Base-by-base conservation (phyloP, 2,797 vertebrate species). In the Austrolebias charrua region DNA sequence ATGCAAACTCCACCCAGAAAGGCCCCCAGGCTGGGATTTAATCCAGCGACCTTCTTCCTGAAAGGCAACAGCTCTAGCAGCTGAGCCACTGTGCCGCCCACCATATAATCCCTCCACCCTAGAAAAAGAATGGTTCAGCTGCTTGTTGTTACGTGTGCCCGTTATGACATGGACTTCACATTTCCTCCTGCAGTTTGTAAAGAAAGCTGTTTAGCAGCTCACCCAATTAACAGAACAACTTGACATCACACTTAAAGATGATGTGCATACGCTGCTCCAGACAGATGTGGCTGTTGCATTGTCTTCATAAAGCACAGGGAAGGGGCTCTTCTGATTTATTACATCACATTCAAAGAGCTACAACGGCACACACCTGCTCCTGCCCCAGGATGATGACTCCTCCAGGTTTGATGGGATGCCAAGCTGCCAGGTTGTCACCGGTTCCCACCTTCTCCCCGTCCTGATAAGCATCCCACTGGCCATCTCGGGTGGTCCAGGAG, bases 371-470 rank as follows among this genome's bases (percentile, higher is more conserved):
- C 10, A 98, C 98, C 95, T 99, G 98, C 63, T 99, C 98, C 87
- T 99, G 98, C 6, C 98, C 98, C 19, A 99, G 91, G 83, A 99
- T 96, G 71, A 99, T 91, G 82, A 97, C 94, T 18, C 98, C 98
- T 2, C 96, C 96, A 0, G 95, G 94, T 89, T 98, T 99, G 91
- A 99, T 98, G 44, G 97, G 98, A 76, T 98, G 98, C 98, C 98
- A 99, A 10, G 98, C 96, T 5, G 98, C 98, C 80, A 99, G 89
- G 84, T 97, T 97, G 76, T 99, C 96, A 2, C 97, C 98, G 0
- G 91, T 91, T 54, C 97, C 97, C 40, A 94, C 90, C 73, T 92
- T 95, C 74, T 93, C 93, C 12, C 98, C 98, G 4, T 98, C 95
- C 82, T 98, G 96, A 81, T 95, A 99, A 1, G 96, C 96, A 20